These are phyloP conservation scores for Borostomias antarcticus DNA, from an alignment of 2,797 vertebrate species.

Conservation along the genomic window DNA sequence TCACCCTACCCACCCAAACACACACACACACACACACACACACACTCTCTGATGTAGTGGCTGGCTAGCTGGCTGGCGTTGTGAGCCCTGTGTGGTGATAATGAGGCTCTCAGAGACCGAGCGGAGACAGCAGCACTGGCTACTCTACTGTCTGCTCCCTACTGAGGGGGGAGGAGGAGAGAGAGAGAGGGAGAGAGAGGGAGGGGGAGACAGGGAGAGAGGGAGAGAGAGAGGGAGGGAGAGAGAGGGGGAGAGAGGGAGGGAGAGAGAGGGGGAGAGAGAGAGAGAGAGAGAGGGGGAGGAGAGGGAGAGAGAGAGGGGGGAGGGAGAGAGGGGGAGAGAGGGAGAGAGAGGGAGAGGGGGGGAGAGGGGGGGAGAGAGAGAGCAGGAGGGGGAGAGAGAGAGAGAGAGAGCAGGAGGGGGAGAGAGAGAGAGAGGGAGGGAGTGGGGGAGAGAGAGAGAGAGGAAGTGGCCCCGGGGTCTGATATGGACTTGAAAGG, in stretches of 20 bases:
- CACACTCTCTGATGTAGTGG: slow-evolving; percentile 30
- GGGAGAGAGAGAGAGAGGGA: background rate
- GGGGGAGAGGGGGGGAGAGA: too few relatives aligned
- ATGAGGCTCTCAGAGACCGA: slow-evolving; percentile 48
- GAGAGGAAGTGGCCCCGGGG: slow-evolving; percentile 38
- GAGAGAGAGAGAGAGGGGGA: background rate
- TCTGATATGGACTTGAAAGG: slow-evolving; percentile 57
- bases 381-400: background rate
- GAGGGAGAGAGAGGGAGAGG: background rate
- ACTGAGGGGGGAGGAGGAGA: background rate
- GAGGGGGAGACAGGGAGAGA: background rate
- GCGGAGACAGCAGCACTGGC: slow-evolving; percentile 29
- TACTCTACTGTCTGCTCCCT: slow-evolving; percentile 13
- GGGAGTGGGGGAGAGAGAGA: background rate
- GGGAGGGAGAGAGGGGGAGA: background rate
- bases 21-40: background rate
- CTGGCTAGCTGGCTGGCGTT: slow-evolving; percentile 12
- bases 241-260: background rate
- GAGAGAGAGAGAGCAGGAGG: background rate
- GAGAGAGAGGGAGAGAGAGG: background rate
- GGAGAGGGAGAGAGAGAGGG: background rate
- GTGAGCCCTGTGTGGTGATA: slow-evolving; percentile 50
- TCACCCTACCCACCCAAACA: too few relatives aligned
- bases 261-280: background rate
- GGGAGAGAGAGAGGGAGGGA: background rate